These are phyloP conservation scores for Trididemnum nubilum DNA, from an alignment of 23 tunicate species.

Conservation along the genomic window DNA sequence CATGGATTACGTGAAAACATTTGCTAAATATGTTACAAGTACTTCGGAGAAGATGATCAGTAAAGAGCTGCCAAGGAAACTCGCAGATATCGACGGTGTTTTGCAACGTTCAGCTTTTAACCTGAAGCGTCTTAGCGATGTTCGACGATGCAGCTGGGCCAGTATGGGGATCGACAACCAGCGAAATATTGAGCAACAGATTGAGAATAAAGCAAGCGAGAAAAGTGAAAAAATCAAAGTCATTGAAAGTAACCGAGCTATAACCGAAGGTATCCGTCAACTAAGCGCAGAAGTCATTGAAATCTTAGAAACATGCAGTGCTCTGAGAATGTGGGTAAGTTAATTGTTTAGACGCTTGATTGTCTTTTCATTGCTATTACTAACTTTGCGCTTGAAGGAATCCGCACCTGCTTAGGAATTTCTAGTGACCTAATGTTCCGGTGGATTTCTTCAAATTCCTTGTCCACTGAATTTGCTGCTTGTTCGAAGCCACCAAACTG, in stretches of 20 bases:
- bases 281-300: constrained; percentile 51
- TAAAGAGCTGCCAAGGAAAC: constrained; percentile 52
- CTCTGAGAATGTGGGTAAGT: constrained; percentile 74
- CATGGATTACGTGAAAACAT: constrained; percentile 64
- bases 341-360: too few relatives aligned
- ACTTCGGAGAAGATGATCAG: constrained; percentile 64
- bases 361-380: too few relatives aligned
- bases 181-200: constrained; percentile 5
- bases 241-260: constrained; percentile 31
- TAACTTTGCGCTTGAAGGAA: too few relatives aligned
- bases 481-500: too few relatives aligned
- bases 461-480: too few relatives aligned
- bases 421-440: too few relatives aligned
- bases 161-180: constrained; percentile 15
- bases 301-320: constrained; percentile 57
- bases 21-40: constrained; percentile 12
- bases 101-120: constrained; percentile 34
- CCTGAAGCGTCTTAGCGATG: constrained; percentile 26
- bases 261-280: constrained; percentile 24
- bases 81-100: constrained; percentile 50
- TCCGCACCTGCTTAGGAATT: too few relatives aligned
- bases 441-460: too few relatives aligned
- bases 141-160: constrained; percentile 46
- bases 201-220: not conserved
- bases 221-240: not conserved